Evolutionary conservation across 2,888 invertebrate species (phyloP).

Genomic region (Eupithecia subumbrata): DNA sequence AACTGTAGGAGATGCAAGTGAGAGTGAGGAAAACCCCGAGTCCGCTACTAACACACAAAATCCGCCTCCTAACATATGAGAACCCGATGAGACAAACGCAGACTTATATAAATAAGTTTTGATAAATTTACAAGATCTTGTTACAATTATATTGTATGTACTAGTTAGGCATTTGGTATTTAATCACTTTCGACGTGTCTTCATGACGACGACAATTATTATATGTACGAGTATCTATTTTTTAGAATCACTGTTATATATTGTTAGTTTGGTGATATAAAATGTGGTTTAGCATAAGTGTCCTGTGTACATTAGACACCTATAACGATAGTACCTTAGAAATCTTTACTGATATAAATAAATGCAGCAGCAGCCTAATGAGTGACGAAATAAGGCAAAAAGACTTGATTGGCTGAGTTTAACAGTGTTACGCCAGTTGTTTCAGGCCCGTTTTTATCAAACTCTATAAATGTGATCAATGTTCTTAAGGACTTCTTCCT

Average conservation of each 20-base stretch:
- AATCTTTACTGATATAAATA: background rate
- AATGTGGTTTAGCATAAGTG: constrained; percentile 39
- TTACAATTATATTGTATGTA: constrained; percentile 44
- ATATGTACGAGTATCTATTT: constrained; percentile 57
- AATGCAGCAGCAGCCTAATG: background rate
- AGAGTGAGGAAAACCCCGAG: background rate
- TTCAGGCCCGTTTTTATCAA: background rate
- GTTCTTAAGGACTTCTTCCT: background rate
- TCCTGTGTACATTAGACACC: constrained; percentile 14
- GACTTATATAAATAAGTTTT: constrained; percentile 59
- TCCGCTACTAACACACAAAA: constrained; percentile 23
- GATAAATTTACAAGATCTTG: constrained; percentile 66
- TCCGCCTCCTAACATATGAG: constrained; percentile 43
- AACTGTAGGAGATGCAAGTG: background rate
- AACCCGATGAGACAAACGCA: constrained; percentile 40
- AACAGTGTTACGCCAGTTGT: constrained; percentile 2
- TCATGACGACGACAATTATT: constrained; percentile 60
- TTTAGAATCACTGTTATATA: constrained; percentile 66
- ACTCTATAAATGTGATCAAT: background rate
- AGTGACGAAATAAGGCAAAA: background rate
- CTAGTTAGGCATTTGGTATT: constrained; percentile 43
- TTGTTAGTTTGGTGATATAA: constrained; percentile 40
- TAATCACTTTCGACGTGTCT: constrained; percentile 64
- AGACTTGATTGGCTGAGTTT: background rate
- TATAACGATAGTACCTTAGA: background rate